Conservation (phyloP, 2,888 invertebrate species). For the Xestia xanthographa region DNA sequence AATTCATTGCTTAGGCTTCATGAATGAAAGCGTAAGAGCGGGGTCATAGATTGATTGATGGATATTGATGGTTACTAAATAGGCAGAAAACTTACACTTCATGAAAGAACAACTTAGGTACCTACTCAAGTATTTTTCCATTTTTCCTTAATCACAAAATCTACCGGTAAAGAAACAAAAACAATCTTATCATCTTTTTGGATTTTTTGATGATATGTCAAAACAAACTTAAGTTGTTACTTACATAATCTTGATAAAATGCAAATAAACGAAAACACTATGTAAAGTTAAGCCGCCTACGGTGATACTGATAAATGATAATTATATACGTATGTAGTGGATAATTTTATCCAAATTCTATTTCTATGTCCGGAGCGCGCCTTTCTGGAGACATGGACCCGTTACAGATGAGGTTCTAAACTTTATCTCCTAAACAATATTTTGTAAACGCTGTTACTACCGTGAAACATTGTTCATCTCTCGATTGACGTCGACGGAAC, state of each 20-base stretch:
- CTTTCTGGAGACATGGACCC: background rate
- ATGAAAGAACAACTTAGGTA: background rate
- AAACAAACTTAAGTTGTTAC: background rate
- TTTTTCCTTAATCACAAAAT: constrained; percentile 7
- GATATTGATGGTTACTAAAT: background rate
- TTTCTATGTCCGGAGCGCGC: background rate
- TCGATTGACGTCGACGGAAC: constrained; percentile 30
- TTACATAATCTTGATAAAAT: background rate
- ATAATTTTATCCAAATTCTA: background rate
- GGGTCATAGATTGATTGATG: background rate
- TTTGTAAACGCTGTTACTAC: background rate
- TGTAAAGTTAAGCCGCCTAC: background rate
- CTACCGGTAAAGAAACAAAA: constrained; percentile 12
- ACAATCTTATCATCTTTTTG: constrained; percentile 11
- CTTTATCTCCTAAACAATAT: background rate
- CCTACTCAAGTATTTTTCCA: background rate
- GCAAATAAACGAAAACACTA: background rate
- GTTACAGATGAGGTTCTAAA: background rate
- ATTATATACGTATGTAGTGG: background rate
- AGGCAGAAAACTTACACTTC: background rate
- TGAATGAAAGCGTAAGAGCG: background rate
- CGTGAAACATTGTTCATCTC: constrained; percentile 34
- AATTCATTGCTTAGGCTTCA: background rate
- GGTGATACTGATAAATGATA: background rate
- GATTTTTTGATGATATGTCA: constrained; percentile 7